Evolutionary conservation across 1,140 invertebrate species (phyloP).

Genomic region (silkworm (Bombyx mori)): DNA sequence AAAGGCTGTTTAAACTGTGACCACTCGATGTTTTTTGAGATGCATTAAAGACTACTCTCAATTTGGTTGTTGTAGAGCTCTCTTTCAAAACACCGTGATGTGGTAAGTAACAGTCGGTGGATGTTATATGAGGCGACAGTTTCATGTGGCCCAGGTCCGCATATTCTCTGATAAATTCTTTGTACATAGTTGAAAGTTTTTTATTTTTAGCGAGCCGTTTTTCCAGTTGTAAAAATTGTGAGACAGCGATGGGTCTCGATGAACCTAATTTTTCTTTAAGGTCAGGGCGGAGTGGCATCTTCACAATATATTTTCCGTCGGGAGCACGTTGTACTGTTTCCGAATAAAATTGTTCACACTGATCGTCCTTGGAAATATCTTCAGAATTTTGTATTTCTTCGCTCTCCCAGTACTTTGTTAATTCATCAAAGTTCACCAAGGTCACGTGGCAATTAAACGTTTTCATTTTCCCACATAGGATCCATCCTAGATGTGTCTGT

Average conservation of each 20-base stretch:
- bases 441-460: no score
- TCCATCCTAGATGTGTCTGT: constrained; percentile 23
- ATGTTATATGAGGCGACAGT: not conserved
- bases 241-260: constrained; percentile 15
- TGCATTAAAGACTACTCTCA: constrained; percentile 54
- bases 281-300: constrained; percentile 11
- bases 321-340: constrained; percentile 8
- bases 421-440: constrained; percentile 14
- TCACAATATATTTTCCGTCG: constrained; percentile 14
- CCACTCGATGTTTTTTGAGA: constrained; percentile 32
- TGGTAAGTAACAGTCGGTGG: constrained; percentile 8
- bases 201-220: constrained; percentile 10
- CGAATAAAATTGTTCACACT: constrained; percentile 15
- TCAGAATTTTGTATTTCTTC: not conserved
- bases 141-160: constrained; percentile 4
- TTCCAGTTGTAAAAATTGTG: constrained; percentile 21
- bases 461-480: constrained; percentile 15
- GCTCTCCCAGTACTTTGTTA: constrained; percentile 1
- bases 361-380: constrained; percentile 14
- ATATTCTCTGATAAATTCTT: constrained; percentile 8
- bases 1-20: constrained; percentile 42
- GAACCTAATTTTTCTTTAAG: constrained; percentile 11
- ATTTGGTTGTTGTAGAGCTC: constrained; percentile 29
- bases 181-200: constrained; percentile 14
- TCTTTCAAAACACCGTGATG: constrained; percentile 11